Conservation (phyloP, 2,888 invertebrate genomes). For the Aspidiotus destructor region DNA sequence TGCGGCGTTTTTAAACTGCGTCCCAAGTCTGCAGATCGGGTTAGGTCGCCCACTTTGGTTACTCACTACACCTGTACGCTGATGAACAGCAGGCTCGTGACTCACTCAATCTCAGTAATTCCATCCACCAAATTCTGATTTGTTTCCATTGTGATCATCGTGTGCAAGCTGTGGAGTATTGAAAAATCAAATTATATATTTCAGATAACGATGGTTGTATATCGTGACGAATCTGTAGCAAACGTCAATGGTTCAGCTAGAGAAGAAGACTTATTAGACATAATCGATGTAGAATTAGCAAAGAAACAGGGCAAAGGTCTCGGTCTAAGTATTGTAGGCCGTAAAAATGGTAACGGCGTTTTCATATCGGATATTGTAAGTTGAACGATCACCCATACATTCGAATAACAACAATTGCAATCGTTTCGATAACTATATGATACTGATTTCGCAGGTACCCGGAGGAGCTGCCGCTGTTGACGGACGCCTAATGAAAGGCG, state of each 20-base stretch:
- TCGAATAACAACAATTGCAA: neutral
- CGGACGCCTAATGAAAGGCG: conserved; percentile 82
- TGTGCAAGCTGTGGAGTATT: neutral
- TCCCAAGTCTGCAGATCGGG: too few relatives aligned
- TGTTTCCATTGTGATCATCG: too few relatives aligned
- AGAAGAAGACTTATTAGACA: conserved; percentile 59
- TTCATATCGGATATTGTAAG: conserved; percentile 88
- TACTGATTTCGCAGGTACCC: conserved; percentile 53
- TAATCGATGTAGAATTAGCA: conserved; percentile 68
- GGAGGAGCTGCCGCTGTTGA: conserved; percentile 82
- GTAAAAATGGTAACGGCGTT: conserved; percentile 67
- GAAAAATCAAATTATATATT: conserved; percentile 34
- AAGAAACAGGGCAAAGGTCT: conserved; percentile 82
- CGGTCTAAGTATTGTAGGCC: conserved; percentile 75
- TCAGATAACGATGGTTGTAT: conserved; percentile 74
- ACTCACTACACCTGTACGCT: too few relatives aligned
- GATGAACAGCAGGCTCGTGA: too few relatives aligned
- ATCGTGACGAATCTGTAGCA: conserved; percentile 49
- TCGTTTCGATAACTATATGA: neutral
- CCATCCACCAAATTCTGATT: too few relatives aligned
- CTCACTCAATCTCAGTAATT: too few relatives aligned
- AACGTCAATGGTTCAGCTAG: conserved; percentile 45
- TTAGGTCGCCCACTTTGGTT: too few relatives aligned
- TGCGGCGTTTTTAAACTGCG: too few relatives aligned
- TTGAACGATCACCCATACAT: conserved; percentile 33